phyloP scores from a whole-genome alignment of 2,113 vertebrate genomes.

The Electrona antarctica region DNA sequence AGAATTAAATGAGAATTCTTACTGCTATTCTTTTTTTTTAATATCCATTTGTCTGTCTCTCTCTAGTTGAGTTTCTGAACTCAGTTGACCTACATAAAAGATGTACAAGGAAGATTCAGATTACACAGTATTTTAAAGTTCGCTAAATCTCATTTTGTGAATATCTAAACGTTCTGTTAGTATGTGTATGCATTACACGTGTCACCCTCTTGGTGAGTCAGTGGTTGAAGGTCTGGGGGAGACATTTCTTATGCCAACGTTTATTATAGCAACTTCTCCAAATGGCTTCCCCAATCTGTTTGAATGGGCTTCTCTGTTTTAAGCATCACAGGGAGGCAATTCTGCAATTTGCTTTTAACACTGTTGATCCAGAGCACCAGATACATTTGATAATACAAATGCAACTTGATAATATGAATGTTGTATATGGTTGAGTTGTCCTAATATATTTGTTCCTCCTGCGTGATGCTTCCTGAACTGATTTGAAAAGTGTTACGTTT shows the following conservation, averaged over 20 bases:
- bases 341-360: conserved; percentile 25
- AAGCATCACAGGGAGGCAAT: conserved; percentile 31
- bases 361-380: conserved; percentile 12
- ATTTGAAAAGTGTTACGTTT: neutral
- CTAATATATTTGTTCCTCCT: too few species aligned
- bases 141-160: too few species aligned
- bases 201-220: neutral
- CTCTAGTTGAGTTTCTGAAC: too few species aligned
- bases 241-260: conserved; percentile 49
- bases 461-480: neutral
- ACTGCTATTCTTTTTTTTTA: too few species aligned
- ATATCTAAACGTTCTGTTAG: too few species aligned
- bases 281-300: conserved; percentile 50
- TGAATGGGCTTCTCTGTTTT: conserved; percentile 48
- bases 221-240: conserved; percentile 9
- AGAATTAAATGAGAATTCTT: too few species aligned
- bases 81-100: too few species aligned
- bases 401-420: neutral
- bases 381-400: neutral
- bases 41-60: too few species aligned
- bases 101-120: too few species aligned
- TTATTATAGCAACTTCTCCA: conserved; percentile 70
- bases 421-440: neutral
- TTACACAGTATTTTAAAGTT: too few species aligned
- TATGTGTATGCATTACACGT: neutral